Conservation (phyloP, 2,113 vertebrate species). For the Clarias gariepinus region DNA sequence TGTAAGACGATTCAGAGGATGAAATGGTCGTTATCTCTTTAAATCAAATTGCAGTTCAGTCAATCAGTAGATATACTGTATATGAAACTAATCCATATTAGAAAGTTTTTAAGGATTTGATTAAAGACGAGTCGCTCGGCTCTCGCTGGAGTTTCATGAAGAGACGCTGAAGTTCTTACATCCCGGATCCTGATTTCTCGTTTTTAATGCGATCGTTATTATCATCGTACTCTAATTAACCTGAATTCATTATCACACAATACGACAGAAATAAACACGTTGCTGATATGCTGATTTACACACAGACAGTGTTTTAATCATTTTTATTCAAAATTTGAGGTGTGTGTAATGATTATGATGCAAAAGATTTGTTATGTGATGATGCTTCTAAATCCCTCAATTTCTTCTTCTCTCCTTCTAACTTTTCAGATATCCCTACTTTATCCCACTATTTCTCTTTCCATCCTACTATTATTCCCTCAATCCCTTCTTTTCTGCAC, state of each 20-base stretch:
- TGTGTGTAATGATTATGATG: neutral
- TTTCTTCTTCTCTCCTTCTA: too few relatives aligned
- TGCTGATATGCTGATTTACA: neutral
- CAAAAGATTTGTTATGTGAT: too few relatives aligned
- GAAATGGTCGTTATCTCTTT: neutral
- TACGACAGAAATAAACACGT: neutral
- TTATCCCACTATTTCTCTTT: too few relatives aligned
- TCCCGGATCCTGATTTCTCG: neutral
- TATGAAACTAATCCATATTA: neutral
- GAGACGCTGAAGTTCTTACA: constrained; percentile 2
- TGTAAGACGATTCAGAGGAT: neutral
- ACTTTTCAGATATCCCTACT: too few relatives aligned
- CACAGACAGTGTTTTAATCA: too few relatives aligned
- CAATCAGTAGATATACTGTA: neutral
- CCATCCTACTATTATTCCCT: too few relatives aligned
- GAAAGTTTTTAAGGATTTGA: constrained; percentile 7
- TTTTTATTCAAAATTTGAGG: too few relatives aligned
- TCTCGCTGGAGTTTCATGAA: neutral
- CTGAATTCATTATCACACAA: neutral
- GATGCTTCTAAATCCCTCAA: too few relatives aligned
- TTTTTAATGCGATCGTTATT: neutral
- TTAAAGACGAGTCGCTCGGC: constrained; percentile 11
- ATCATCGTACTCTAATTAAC: neutral
- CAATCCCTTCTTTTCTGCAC: too few relatives aligned
- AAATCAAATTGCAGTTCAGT: constrained; percentile 12